phyloP scores from a whole-genome alignment of 2,113 vertebrate species.

The Anas platyrhynchos region DNA sequence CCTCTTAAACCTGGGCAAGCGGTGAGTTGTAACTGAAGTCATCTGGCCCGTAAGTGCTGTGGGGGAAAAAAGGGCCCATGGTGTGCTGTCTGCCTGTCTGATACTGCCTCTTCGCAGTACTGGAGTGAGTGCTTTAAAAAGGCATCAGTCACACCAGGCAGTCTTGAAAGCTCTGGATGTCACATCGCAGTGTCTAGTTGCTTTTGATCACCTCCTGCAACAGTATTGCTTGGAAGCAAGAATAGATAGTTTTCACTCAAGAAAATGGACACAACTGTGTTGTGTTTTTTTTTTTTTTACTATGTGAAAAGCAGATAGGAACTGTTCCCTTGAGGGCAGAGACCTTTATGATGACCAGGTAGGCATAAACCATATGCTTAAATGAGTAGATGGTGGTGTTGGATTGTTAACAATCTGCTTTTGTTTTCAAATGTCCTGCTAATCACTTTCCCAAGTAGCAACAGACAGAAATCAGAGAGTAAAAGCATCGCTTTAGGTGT shows the following conservation, averaged over 20 bases:
- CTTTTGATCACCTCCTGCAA: not conserved
- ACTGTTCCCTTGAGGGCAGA: not conserved
- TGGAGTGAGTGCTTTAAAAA: not conserved
- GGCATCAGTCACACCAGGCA: not conserved
- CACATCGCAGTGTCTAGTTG: not conserved
- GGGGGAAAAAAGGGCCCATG: too few species aligned
- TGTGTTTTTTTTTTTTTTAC: not conserved
- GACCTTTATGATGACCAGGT: not conserved
- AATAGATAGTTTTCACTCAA: not conserved
- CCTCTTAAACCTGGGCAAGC: conserved; percentile 93
- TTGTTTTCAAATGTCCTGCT: not conserved
- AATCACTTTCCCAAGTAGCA: not conserved
- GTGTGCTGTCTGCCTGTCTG: accelerated
- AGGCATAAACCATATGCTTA: not conserved
- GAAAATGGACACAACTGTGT: not conserved
- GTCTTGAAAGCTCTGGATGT: not conserved
- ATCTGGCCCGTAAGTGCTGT: not conserved
- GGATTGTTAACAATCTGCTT: not conserved
- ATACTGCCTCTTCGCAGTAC: not conserved
- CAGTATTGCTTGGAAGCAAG: not conserved
- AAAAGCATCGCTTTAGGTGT: not conserved
- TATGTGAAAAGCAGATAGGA: not conserved
- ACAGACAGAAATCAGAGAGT: not conserved
- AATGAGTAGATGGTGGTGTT: not conserved
- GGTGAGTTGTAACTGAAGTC: conserved; percentile 78